These are phyloP conservation scores for Eupithecia pulchellata DNA, from an alignment of 2,888 invertebrate genomes.

Conservation along the genomic window DNA sequence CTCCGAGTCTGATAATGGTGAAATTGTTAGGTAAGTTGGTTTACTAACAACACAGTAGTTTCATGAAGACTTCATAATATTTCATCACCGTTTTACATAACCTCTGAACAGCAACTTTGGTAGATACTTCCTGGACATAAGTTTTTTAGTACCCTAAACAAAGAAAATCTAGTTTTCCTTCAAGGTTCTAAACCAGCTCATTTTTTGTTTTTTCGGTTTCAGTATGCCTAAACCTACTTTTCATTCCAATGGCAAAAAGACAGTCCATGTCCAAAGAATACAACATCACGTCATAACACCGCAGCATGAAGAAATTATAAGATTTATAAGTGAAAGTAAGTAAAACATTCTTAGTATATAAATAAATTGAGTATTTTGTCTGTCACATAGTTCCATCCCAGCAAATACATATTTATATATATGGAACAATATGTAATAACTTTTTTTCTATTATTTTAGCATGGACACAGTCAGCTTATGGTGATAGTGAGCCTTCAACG, in stretches of 20 bases:
- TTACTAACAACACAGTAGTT: conserved; percentile 45
- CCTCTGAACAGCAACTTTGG: conserved; percentile 57
- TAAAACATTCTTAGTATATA: conserved; percentile 51
- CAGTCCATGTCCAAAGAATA: conserved; percentile 85
- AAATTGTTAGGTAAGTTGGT: conserved; percentile 86
- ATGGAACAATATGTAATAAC: background rate
- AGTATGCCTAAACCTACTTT: conserved; percentile 94
- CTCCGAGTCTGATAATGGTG: conserved; percentile 88
- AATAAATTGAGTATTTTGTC: no score
- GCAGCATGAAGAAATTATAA: conserved; percentile 94
- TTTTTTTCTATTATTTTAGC: conserved; percentile 75
- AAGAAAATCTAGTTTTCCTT: background rate
- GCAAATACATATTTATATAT: no score
- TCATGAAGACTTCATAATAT: conserved; percentile 53
- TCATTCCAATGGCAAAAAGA: conserved; percentile 88
- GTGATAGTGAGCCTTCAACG: conserved; percentile 83
- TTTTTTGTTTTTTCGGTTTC: conserved; percentile 58
- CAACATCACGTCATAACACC: conserved; percentile 87
- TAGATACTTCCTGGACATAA: conserved; percentile 11
- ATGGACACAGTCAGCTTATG: conserved; percentile 88
- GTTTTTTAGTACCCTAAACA: background rate
- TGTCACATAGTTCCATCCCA: background rate
- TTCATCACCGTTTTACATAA: conserved; percentile 83
- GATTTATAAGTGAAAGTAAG: conserved; percentile 94
- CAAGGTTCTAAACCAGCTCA: background rate